phyloP scores from a whole-genome alignment of 2,888 invertebrate species.

The Coleophora deauratella region DNA sequence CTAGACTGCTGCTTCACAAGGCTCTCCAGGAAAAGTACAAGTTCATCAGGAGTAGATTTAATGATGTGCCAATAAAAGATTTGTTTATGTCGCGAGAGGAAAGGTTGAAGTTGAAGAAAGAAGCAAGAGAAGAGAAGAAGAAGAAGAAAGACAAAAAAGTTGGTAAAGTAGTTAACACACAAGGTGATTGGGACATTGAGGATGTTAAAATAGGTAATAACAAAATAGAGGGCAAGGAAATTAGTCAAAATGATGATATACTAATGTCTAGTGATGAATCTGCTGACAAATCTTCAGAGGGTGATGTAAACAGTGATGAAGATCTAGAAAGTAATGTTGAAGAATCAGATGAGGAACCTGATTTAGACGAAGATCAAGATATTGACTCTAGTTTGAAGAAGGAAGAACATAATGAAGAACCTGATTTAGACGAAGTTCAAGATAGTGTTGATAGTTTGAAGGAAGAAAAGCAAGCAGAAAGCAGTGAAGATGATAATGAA shows the following conservation, averaged over 20 bases:
- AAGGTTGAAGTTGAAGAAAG: constrained; percentile 52
- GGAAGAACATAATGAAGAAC: constrained; percentile 11
- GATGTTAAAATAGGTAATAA: constrained; percentile 22
- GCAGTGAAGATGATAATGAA: constrained; percentile 8
- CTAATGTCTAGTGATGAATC: constrained; percentile 8
- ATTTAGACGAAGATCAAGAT: constrained; percentile 6
- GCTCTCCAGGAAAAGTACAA: constrained; percentile 54
- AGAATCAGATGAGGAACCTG: constrained; percentile 3
- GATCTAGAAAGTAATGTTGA: not conserved
- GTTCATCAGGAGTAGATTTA: constrained; percentile 43
- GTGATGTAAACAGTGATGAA: constrained; percentile 13
- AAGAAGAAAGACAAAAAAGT: constrained; percentile 36
- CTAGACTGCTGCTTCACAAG: constrained; percentile 55
- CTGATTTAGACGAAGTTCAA: constrained; percentile 11
- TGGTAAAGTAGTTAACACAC: constrained; percentile 26
- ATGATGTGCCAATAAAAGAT: constrained; percentile 53
- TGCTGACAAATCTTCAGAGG: constrained; percentile 11
- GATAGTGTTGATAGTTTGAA: constrained; percentile 7
- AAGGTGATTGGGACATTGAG: constrained; percentile 49
- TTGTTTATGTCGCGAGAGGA: constrained; percentile 60
- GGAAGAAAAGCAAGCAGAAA: constrained; percentile 11
- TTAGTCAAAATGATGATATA: constrained; percentile 2
- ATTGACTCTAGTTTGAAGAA: constrained; percentile 7
- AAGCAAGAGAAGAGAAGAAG: constrained; percentile 48
- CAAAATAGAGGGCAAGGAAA: constrained; percentile 10